A percentile compares a stretch with the other conserved stretches of the same genome.
phyloP scores from a whole-genome alignment of 2,113 vertebrate species.

The Varanus komodoensis region DNA sequence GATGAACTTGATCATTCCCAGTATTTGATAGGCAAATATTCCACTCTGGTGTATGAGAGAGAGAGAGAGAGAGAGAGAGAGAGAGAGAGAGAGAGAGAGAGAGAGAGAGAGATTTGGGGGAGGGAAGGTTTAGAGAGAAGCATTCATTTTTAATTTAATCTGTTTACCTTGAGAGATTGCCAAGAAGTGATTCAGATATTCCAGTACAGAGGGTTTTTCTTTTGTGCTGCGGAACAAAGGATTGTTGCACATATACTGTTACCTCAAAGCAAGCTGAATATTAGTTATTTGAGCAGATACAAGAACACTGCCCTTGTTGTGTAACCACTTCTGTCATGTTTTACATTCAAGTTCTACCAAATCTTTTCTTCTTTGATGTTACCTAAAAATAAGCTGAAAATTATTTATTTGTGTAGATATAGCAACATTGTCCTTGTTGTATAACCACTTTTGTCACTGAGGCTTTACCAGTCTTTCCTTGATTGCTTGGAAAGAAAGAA shows the following conservation, averaged over 20 bases:
- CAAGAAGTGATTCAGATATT: slow-evolving; percentile 82
- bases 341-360: slow-evolving; percentile 64
- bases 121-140: slow-evolving; percentile 31
- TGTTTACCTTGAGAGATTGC: slow-evolving; percentile 85
- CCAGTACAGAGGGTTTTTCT: slow-evolving; percentile 75
- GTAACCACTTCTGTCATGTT: slow-evolving; percentile 67
- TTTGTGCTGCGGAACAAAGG: slow-evolving; percentile 82
- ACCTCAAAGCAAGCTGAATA: slow-evolving; percentile 68
- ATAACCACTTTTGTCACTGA: slow-evolving; percentile 62
- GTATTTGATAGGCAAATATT: slow-evolving; percentile 73
- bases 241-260: slow-evolving; percentile 77
- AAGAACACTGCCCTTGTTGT: slow-evolving; percentile 74
- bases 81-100: not conserved
- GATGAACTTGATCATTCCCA: slow-evolving; percentile 63
- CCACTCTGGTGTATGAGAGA: slow-evolving; percentile 39
- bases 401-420: slow-evolving; percentile 78
- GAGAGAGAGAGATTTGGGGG: not conserved
- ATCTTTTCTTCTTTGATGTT: slow-evolving; percentile 66
- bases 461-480: slow-evolving; percentile 67
- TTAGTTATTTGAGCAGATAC: slow-evolving; percentile 78
- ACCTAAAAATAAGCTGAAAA: slow-evolving; percentile 67
- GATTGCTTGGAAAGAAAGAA: not conserved
- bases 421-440: slow-evolving; percentile 73
- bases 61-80: not conserved
- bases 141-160: slow-evolving; percentile 84